A percentile compares a stretch with the other conserved stretches of the same genome.
Evolutionary conservation across 2,113 vertebrate species (phyloP).

Genomic region (Origma solitaria): DNA sequence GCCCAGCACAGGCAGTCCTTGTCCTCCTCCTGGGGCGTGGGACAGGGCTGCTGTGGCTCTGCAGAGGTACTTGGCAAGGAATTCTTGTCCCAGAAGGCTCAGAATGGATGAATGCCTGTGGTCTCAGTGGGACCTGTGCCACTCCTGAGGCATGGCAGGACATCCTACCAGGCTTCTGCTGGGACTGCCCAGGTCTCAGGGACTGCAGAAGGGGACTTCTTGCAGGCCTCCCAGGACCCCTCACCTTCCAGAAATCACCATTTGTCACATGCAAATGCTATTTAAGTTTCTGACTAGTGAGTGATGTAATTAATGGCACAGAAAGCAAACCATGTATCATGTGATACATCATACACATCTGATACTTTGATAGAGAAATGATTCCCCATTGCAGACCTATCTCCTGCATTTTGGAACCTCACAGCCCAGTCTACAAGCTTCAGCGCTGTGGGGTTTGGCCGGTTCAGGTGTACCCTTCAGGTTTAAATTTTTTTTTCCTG

Average conservation of each 20-base stretch:
- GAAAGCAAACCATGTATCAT: not conserved
- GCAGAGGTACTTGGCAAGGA: not conserved
- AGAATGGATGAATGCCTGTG: fast-evolving
- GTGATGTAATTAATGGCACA: not conserved
- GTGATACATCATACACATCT: not conserved
- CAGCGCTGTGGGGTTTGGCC: not conserved
- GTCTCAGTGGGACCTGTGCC: fast-evolving
- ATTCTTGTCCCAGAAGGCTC: not conserved
- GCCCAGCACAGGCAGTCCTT: not conserved
- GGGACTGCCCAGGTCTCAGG: fast-evolving
- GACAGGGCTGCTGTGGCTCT: not conserved
- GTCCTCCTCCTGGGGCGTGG: fast-evolving
- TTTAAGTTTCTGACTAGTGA: not conserved
- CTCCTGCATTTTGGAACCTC: not conserved
- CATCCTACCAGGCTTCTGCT: not conserved
- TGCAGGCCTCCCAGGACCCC: fast-evolving
- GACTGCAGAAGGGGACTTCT: fast-evolving
- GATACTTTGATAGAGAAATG: not conserved
- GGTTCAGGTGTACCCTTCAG: not conserved
- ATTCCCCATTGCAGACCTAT: not conserved
- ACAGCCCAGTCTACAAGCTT: not conserved
- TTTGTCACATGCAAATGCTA: not conserved
- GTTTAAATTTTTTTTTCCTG: not conserved
- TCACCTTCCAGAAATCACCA: not conserved
- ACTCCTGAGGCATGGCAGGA: fast-evolving